These are phyloP conservation scores for Triplophysa tibetana DNA, from an alignment of 2,113 vertebrate species.

Conservation along the genomic window DNA sequence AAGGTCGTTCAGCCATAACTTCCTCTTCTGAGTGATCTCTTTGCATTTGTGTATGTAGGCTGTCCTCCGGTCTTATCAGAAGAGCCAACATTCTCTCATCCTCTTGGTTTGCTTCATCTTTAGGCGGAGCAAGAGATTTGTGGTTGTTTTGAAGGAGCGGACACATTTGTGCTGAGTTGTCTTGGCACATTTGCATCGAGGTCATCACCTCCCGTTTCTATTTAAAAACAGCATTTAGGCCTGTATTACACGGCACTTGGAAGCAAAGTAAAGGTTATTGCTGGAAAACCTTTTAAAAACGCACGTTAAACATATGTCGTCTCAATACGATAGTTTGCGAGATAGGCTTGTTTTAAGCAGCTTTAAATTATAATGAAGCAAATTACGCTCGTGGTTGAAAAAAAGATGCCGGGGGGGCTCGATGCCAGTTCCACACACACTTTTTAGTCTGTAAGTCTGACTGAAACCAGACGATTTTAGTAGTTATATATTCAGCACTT, in stretches of 20 bases:
- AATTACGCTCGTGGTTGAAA: too few species aligned
- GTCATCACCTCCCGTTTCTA: neutral
- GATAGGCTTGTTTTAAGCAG: too few species aligned
- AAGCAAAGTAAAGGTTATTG: neutral
- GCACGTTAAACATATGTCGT: too few species aligned
- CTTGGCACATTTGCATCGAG: conserved; percentile 36
- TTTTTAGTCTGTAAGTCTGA: too few species aligned
- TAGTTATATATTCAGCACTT: neutral
- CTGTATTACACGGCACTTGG: neutral
- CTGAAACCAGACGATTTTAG: neutral
- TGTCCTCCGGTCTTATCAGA: conserved; percentile 65
- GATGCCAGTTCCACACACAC: too few species aligned
- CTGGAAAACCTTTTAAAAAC: too few species aligned
- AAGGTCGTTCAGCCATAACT: conserved; percentile 48
- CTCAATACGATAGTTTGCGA: too few species aligned
- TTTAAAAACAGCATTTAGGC: neutral
- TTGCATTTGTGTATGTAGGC: conserved; percentile 49
- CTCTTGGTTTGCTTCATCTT: conserved; percentile 21
- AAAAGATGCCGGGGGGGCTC: too few species aligned
- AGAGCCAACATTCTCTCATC: conserved; percentile 47
- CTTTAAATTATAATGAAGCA: too few species aligned
- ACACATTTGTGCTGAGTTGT: conserved; percentile 57
- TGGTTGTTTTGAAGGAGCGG: conserved; percentile 48
- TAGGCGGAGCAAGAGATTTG: conserved; percentile 61
- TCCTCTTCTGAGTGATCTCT: conserved; percentile 51